Conservation (phyloP, 2,113 vertebrate genomes). For the Semicossyphus pulcher region DNA sequence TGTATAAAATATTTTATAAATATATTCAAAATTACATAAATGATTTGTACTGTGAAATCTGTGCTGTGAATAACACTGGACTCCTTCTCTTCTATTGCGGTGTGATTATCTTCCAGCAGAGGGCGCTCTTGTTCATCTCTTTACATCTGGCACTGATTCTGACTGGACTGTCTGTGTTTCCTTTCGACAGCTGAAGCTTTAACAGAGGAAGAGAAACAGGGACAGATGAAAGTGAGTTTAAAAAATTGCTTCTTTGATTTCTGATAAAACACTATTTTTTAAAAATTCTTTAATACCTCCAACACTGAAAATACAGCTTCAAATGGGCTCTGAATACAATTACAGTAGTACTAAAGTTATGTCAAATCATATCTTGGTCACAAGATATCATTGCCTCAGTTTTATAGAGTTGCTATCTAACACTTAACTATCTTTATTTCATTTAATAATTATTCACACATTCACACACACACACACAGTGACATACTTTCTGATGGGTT, state of each 20-base stretch:
- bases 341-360: neutral
- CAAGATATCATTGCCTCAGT: neutral
- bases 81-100: neutral
- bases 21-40: neutral
- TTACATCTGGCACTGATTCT: neutral
- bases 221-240: neutral
- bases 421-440: neutral
- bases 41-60: too few relatives aligned
- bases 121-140: constrained; percentile 34
- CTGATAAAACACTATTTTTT: neutral
- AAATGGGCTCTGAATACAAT: neutral
- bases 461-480: neutral
- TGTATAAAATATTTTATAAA: neutral
- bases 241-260: neutral
- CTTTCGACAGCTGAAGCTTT: constrained; percentile 18
- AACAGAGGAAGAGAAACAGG: neutral
- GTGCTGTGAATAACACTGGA: too few relatives aligned
- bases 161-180: neutral
- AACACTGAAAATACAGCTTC: neutral
- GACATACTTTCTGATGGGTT: constrained; percentile 57
- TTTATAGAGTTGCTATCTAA: neutral
- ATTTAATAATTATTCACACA: neutral
- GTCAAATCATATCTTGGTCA: neutral
- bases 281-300: too few relatives aligned
- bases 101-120: constrained; percentile 45